Evolutionary conservation across 2,797 vertebrate genomes (phyloP).

Genomic region (Phrynocephalus vlangalii): DNA sequence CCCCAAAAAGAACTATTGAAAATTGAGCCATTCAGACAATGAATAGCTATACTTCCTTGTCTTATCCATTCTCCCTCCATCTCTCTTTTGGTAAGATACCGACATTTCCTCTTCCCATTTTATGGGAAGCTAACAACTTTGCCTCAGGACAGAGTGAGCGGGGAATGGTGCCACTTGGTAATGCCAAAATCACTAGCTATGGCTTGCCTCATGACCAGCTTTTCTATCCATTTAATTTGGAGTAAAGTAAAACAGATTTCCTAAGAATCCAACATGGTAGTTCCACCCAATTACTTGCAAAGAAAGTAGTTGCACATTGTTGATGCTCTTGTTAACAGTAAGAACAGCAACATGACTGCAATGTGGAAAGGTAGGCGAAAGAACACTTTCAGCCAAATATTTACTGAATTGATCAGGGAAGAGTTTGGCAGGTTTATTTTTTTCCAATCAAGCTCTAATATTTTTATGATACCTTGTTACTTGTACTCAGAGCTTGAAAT

Average conservation of each 20-base stretch:
- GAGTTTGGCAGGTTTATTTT: slow-evolving; percentile 18
- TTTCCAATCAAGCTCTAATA: slow-evolving; percentile 5
- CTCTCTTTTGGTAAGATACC: too few relatives aligned
- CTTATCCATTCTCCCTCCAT: too few relatives aligned
- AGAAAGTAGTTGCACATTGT: not conserved
- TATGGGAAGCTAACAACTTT: too few relatives aligned
- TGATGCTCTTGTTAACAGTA: not conserved
- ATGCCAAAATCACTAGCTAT: too few relatives aligned
- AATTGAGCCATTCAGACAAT: too few relatives aligned
- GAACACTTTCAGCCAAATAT: slow-evolving; percentile 23
- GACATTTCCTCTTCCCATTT: too few relatives aligned
- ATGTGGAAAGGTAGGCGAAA: not conserved
- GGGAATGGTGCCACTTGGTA: too few relatives aligned
- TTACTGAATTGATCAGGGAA: slow-evolving; percentile 36
- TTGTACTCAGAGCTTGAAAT: not conserved
- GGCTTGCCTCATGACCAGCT: not conserved
- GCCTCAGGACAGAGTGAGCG: too few relatives aligned
- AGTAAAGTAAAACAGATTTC: not conserved
- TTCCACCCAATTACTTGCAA: not conserved
- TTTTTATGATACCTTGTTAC: slow-evolving; percentile 48
- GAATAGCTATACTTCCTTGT: too few relatives aligned
- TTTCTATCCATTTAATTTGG: not conserved
- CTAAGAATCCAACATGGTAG: not conserved
- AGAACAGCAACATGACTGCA: slow-evolving; percentile 28
- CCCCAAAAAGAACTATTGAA: too few relatives aligned